A percentile compares a stretch with the other conserved stretches of the same genome.
phyloP scores from a whole-genome alignment of 2,113 vertebrate genomes.

The Irena cyanogastra region DNA sequence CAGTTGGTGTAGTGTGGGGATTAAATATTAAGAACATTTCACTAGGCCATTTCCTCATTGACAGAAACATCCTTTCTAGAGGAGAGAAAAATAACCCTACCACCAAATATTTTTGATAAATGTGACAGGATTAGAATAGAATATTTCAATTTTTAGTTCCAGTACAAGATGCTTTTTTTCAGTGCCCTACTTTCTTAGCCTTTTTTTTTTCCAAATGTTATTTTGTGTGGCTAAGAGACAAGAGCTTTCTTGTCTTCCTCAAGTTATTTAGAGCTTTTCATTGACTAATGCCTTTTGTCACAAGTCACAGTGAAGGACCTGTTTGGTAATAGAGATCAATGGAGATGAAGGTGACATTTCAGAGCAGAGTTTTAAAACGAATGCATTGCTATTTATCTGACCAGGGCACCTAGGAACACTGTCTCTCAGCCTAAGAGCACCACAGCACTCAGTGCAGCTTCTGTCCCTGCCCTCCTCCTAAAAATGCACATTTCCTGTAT shows the following conservation, averaged over 20 bases:
- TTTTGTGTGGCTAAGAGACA: not conserved
- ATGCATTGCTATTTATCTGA: not conserved
- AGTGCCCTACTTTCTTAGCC: not conserved
- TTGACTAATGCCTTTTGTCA: slow-evolving; percentile 60
- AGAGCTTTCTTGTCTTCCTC: slow-evolving; percentile 17
- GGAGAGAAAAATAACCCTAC: not conserved
- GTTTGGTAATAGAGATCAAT: slow-evolving; percentile 50
- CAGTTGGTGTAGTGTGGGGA: not conserved
- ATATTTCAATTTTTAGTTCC: not conserved
- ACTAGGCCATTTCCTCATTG: not conserved
- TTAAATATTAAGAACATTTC: not conserved
- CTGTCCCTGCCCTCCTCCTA: not conserved
- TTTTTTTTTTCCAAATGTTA: not conserved
- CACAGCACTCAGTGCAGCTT: not conserved
- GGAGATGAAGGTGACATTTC: slow-evolving; percentile 47
- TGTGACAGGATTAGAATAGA: not conserved
- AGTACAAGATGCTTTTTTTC: not conserved
- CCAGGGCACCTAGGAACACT: not conserved
- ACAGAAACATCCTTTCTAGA: not conserved
- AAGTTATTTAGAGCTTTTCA: slow-evolving; percentile 45
- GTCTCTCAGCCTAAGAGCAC: not conserved
- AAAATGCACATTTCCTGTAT: not conserved
- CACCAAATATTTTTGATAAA: not conserved
- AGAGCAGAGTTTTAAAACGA: not conserved
- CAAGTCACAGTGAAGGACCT: slow-evolving; percentile 29